Base-by-base conservation (phyloP, 2,797 vertebrate genomes). In the Synanceia verrucosa region DNA sequence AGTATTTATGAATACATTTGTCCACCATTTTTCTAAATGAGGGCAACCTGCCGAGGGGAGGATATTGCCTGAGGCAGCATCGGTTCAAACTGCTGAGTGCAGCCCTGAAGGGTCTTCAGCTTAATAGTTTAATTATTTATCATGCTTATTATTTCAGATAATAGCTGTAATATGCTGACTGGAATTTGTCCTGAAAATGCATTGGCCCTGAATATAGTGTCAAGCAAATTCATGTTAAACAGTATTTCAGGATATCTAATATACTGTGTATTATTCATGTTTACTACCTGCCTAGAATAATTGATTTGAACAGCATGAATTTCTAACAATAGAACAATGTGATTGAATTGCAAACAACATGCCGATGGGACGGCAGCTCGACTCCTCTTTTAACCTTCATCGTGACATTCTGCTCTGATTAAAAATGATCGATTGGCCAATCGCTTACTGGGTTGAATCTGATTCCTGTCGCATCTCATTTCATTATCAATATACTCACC, bases 121-220 rank as follows among this genome's bases (percentile, higher is more conserved):
- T 76, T 33, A 53, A 39, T 64, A 47, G 6, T 69, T 76, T 33
- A 53, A 44, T 66, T 31, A 71, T 76, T 78, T 13, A 21, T 7
- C 72, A 69, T 31, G 7, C 43, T 48, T 31, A 9, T 76, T 67
- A 36, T 62, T 55, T 60, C 48, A 55, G 9, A 43, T 47, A 11
- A 47, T 24, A 43, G 24, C 43, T 19, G 6, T n/a, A 11, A 59
- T 37, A 34, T 19, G 0, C 16, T 37, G 13, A 48, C 55, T 24
- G 37, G 12, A 14, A 24, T 53, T 48, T 24, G 39, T 21, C 12
- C 31, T 41, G 10, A 61, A 48, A 52, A 39, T 18, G 18, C 1
- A 26, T 1, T 8, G 9, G 18, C 21, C 39, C 29, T 4, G 16
- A 56, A 48, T 26, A 3, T 31, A 41, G 26, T 24, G 9, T 24